A percentile compares a stretch with the other conserved stretches of the same genome.
These are phyloP conservation scores for Theretra japonica DNA, from an alignment of 2,888 invertebrate species.

Conservation along the genomic window DNA sequence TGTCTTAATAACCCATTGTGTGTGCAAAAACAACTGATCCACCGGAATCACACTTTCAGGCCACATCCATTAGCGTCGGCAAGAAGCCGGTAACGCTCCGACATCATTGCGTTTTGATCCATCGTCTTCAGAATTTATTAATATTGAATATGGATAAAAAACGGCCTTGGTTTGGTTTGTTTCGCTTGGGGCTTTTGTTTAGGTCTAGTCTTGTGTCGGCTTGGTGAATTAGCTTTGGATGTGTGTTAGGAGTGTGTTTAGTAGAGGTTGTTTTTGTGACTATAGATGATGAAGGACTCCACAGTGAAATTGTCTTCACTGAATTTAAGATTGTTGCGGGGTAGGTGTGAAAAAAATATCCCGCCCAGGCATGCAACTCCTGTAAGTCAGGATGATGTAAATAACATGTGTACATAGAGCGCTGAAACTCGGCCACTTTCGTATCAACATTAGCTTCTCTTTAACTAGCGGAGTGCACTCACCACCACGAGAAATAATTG, in stretches of 20 bases:
- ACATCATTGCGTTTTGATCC: conserved; percentile 45
- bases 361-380: too few relatives aligned
- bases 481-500: too few relatives aligned
- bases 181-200: not conserved
- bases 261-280: too few relatives aligned
- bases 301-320: too few relatives aligned
- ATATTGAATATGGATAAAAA: conserved; percentile 69
- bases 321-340: too few relatives aligned
- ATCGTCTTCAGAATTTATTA: conserved; percentile 57
- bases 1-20: conserved; percentile 22
- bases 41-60: conserved; percentile 60
- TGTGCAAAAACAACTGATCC: conserved; percentile 36
- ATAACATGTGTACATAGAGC: too few relatives aligned
- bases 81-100: conserved; percentile 42
- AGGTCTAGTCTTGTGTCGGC: not conserved
- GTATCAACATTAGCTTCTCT: too few relatives aligned
- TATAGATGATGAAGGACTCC: too few relatives aligned
- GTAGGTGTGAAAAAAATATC: too few relatives aligned
- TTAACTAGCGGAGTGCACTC: too few relatives aligned
- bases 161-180: conserved; percentile 42
- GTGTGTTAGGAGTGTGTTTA: not conserved
- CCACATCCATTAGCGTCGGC: conserved; percentile 47
- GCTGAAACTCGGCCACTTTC: too few relatives aligned
- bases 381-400: too few relatives aligned
- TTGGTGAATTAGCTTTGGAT: not conserved